Base-by-base conservation (phyloP, 2,888 invertebrate genomes). In the Mimas tiliae region DNA sequence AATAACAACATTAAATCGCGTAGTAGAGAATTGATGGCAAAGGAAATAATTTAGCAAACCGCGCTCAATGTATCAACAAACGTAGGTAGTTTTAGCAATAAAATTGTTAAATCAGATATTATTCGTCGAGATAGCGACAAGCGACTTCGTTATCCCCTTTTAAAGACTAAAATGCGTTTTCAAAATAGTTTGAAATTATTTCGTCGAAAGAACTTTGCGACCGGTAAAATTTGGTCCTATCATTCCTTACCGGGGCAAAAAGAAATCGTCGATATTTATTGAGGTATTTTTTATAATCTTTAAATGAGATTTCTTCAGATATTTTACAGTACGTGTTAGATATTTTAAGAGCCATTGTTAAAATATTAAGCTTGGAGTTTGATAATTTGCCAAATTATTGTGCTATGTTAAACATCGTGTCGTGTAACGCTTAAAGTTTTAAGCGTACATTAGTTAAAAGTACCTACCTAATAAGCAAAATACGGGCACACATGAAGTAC, bases 181-280 rank as follows among this genome's bases (percentile, higher is more conserved):
- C 84, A 83, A 80, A 81, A 77, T 77, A 79, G 71, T 76, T 74
- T 74, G 74, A 76, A 73, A 75, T 73, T 72, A 69, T 75, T 77
- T 78, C 70, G 82, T 74, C 79, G 76, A 86, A 74, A 67, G 72
- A 81, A 70, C 68, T 82, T 86, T 89, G 94, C 94, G 94, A 94
- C 85, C 88, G 94, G 94, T 94, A 94, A 93, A 94, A 89, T 91
- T 94, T 94, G 94, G 94, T 94, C 94, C 88, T 94, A 94, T 94
- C 95, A 95, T 95, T 95, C 95, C 95, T 94, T 94, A 93, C 94
- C 93, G 92, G 91, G 94, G 91, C 92, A 81, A 79, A 74, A 72
- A 67, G 70, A 84, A 52, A 69, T 80, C 73, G 84, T 79, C 74
- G 72, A 70, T 73, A 71, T 63, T 73, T 68, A 53, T 64, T 55